Conservation (phyloP, 2,113 vertebrate genomes). For the Apaloderma vittatum region DNA sequence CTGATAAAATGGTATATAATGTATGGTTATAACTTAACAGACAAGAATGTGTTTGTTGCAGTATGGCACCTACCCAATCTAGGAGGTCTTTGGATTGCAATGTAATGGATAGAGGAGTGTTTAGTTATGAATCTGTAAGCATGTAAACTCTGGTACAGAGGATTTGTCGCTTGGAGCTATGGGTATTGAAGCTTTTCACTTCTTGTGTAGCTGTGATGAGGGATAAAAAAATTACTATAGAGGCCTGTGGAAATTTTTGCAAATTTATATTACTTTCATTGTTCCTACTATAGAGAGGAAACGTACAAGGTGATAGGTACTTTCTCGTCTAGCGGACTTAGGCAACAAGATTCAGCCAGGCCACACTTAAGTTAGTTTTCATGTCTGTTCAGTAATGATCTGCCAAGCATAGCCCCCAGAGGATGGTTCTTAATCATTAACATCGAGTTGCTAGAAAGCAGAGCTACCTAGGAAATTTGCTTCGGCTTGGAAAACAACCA, state of each 20-base stretch:
- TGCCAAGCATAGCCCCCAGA: background rate
- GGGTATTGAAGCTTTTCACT: background rate
- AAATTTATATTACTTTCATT: background rate
- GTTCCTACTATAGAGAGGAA: background rate
- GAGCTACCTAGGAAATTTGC: background rate
- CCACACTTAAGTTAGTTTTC: background rate
- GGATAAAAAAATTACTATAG: background rate
- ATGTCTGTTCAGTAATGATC: background rate
- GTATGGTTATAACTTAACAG: background rate
- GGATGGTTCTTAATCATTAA: background rate
- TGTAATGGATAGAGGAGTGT: background rate
- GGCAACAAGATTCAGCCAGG: background rate
- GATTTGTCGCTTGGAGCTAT: background rate
- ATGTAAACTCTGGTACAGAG: background rate
- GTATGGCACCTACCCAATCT: background rate
- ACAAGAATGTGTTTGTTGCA: background rate
- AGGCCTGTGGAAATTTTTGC: background rate
- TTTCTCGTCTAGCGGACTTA: background rate
- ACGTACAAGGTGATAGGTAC: background rate
- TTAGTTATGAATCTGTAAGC: background rate
- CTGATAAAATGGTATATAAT: background rate
- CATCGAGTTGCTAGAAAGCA: background rate
- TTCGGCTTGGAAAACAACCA: background rate
- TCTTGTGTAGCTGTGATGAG: background rate
- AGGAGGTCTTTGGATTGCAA: background rate